These are phyloP conservation scores for Morphnarchus princeps DNA, from an alignment of 2,113 vertebrate genomes.

Conservation along the genomic window DNA sequence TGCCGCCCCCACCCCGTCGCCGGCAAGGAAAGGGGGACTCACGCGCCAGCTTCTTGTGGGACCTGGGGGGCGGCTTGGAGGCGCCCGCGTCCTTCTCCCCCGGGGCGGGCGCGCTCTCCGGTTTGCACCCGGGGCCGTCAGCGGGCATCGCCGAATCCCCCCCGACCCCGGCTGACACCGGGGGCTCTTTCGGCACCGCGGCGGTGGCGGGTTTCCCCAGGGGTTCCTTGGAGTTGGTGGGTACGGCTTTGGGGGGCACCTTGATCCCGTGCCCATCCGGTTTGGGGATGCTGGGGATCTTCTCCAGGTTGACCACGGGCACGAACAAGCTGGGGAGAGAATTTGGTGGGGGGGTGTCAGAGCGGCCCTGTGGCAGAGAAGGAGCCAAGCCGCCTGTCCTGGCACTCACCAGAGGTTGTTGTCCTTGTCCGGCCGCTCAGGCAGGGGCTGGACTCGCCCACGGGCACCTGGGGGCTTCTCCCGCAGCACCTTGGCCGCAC, in stretches of 20 bases:
- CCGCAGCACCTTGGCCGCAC: slow-evolving; percentile 69
- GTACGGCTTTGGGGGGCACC: slow-evolving; percentile 69
- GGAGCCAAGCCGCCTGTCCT: background rate
- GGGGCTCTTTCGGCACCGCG: slow-evolving; percentile 54
- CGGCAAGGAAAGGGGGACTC: slow-evolving; percentile 65
- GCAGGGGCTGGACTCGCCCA: slow-evolving; percentile 70
- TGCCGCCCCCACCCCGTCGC: background rate
- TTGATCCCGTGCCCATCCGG: slow-evolving; percentile 80
- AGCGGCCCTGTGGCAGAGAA: background rate
- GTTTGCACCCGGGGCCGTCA: slow-evolving; percentile 66
- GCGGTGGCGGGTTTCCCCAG: slow-evolving; percentile 50
- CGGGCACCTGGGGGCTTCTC: slow-evolving; percentile 70
- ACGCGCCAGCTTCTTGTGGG: slow-evolving; percentile 90
- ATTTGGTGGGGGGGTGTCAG: background rate
- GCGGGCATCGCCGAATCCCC: slow-evolving; percentile 56
- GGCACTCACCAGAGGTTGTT: slow-evolving; percentile 66
- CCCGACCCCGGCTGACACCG: slow-evolving; percentile 1
- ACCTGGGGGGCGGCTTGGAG: slow-evolving; percentile 72
- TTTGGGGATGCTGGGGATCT: slow-evolving; percentile 80
- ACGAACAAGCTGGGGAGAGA: slow-evolving; percentile 79
- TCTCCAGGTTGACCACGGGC: slow-evolving; percentile 82
- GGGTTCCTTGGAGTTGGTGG: slow-evolving; percentile 73
- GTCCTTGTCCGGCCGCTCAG: slow-evolving; percentile 82
- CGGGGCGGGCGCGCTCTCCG: slow-evolving; percentile 61
- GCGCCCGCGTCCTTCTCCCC: slow-evolving; percentile 47